Base-by-base conservation (phyloP, 2,888 invertebrate species). In the Neuroscelio doddi region DNA sequence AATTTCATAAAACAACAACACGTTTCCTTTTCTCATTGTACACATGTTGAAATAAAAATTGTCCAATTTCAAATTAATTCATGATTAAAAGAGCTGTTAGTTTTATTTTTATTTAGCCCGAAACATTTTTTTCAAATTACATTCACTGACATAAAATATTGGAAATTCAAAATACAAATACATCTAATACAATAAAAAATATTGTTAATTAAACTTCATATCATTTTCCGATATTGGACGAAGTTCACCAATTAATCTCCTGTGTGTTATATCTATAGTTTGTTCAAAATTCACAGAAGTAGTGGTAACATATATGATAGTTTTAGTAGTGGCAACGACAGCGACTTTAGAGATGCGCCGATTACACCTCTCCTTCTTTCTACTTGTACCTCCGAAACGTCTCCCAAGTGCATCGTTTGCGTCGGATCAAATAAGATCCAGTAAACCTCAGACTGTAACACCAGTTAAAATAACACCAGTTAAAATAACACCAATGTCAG, bases 321-420 rank as follows among this genome's bases (percentile, higher is more conserved):
- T 50, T 29, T 17, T 39, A n/a, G 10, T 45, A 30, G 39, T 45
- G 26, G 49, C 29, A 57, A 41, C 41, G 51, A 41, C 59, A 45
- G 51, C 39, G 29, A 51, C 45, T 45, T 53, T 32, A 36, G 36
- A 61, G 49, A 53, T 47, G 27, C 27, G 21, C 34, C 47, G 59
- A 61, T 61, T 61, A 53, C 47, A 34, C 27, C 39, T 32, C 42
- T 57, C 41, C 32, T 32, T 3, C 42, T 57, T 57, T 29, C 47
- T 9, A 41, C 17, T 41, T 49, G 42, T 17, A 49, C 46, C 44
- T 42, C 27, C 53, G 39, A 53, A 49, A 49, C 44, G 61, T 61
- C 49, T 53, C 53, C 49, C 49, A 38, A 36, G 47, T 29, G 59
- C 32, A 49, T 52, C 42, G 42, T 64, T 58, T 53, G 51, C 49